A percentile compares a stretch with the other conserved stretches of the same genome.
phyloP scores from a whole-genome alignment of 1,140 invertebrate genomes.

The Olivierus martensii region DNA sequence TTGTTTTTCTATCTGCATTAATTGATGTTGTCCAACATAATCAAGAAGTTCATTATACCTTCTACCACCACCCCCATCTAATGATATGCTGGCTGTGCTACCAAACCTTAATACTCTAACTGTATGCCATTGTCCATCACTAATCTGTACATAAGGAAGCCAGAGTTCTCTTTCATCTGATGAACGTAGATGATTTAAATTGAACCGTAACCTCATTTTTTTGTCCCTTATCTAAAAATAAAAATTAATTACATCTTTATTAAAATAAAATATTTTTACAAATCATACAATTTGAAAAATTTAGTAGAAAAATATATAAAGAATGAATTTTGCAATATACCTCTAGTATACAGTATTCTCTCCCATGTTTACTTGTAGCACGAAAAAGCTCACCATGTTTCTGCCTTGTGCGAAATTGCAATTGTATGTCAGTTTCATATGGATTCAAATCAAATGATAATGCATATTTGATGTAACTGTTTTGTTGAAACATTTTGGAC shows the following conservation, averaged over 20 bases:
- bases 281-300: too few species aligned
- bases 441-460: conserved; percentile 84
- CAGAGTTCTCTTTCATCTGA: conserved; percentile 80
- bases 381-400: conserved; percentile 80
- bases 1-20: conserved; percentile 82
- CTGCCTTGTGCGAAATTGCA: conserved; percentile 83
- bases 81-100: conserved; percentile 78
- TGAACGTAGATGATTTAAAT: conserved; percentile 67
- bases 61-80: conserved; percentile 89
- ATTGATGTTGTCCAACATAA: conserved; percentile 71
- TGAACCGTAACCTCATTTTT: conserved; percentile 76
- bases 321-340: conserved; percentile 33
- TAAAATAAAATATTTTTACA: too few species aligned
- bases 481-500: conserved; percentile 63
- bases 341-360: conserved; percentile 89
- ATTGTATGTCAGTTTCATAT: conserved; percentile 79
- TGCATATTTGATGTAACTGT: conserved; percentile 91
- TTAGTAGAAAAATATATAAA: neutral
- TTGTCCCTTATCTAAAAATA: conserved; percentile 60
- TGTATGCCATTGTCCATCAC: conserved; percentile 95
- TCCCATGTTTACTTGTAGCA: conserved; percentile 83
- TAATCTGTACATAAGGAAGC: conserved; percentile 73
- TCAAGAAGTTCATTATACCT: conserved; percentile 87
- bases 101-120: conserved; percentile 68
- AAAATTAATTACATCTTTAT: too few species aligned